Percentiles rank a stretch among this genome's conserved stretches.
Evolutionary conservation across 1,140 invertebrate species (phyloP).

Genomic region (Pachyrhynchus sulphureomaculatus): DNA sequence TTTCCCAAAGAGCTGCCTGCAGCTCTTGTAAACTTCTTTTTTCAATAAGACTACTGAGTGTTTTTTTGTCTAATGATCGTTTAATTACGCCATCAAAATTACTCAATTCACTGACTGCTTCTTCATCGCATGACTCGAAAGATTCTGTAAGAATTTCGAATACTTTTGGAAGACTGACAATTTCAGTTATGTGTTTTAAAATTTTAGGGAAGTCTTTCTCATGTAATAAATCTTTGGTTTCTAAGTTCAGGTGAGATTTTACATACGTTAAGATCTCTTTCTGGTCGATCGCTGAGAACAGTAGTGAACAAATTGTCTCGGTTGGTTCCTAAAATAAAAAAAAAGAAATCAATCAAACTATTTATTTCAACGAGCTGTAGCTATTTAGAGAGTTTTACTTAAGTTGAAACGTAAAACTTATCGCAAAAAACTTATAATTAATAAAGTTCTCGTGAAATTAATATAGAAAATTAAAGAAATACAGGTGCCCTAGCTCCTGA

Average conservation of each 20-base stretch:
- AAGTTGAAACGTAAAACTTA: no score
- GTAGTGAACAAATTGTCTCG: slow-evolving; percentile 21
- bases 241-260: slow-evolving; percentile 10
- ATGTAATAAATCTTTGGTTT: slow-evolving; percentile 15
- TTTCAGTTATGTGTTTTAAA: slow-evolving; percentile 24
- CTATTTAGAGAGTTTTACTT: no score
- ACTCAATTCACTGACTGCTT: slow-evolving; percentile 13
- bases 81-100: slow-evolving; percentile 9
- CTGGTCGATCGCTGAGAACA: slow-evolving; percentile 11
- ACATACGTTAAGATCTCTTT: slow-evolving; percentile 18
- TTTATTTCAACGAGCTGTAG: no score
- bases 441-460: no score
- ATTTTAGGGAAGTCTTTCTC: slow-evolving; percentile 17
- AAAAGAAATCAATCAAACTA: slow-evolving; percentile 12
- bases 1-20: slow-evolving; percentile 17
- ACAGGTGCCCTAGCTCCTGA: no score
- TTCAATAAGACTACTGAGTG: slow-evolving; percentile 14
- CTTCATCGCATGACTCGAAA: slow-evolving; percentile 6
- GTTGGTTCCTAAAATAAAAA: slow-evolving; percentile 24
- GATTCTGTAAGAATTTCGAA: slow-evolving; percentile 18
- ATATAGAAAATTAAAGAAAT: no score
- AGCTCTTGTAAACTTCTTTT: slow-evolving; percentile 19
- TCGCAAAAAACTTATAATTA: no score
- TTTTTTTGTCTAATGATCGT: slow-evolving; percentile 3
- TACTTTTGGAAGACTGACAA: slow-evolving; percentile 3